These are phyloP conservation scores for Torymus texanus DNA, from an alignment of 2,888 invertebrate genomes.

Conservation along the genomic window DNA sequence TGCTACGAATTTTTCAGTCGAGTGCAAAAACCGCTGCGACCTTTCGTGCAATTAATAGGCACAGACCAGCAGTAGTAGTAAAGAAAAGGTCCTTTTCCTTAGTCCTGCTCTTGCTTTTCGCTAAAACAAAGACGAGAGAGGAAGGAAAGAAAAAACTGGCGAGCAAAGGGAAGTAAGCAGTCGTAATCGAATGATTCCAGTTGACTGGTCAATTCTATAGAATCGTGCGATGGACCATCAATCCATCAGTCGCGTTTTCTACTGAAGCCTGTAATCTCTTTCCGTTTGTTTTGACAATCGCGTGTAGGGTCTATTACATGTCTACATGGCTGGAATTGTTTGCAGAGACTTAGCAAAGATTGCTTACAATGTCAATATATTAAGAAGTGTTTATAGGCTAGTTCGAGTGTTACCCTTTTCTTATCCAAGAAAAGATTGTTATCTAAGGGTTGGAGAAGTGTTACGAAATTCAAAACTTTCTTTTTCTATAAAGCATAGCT, in stretches of 20 bases:
- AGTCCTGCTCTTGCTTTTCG: background rate
- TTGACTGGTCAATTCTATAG: slow-evolving; percentile 67
- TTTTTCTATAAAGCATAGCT: too few relatives aligned
- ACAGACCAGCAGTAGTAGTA: background rate
- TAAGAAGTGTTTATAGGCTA: too few relatives aligned
- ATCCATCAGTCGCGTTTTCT: slow-evolving; percentile 63
- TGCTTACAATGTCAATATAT: too few relatives aligned
- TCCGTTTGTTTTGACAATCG: slow-evolving; percentile 48
- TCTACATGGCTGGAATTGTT: too few relatives aligned
- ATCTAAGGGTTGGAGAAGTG: too few relatives aligned
- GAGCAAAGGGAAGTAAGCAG: slow-evolving; percentile 36
- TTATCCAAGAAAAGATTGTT: too few relatives aligned
- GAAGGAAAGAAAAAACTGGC: background rate
- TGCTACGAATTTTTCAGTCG: too few relatives aligned
- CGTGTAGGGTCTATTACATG: slow-evolving; percentile 14
- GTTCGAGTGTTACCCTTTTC: too few relatives aligned
- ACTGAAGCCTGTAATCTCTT: slow-evolving; percentile 10
- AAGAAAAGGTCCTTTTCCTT: slow-evolving; percentile 1
- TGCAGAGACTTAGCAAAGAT: too few relatives aligned
- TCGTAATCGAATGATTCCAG: slow-evolving; percentile 66
- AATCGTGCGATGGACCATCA: slow-evolving; percentile 57
- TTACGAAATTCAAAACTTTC: too few relatives aligned
- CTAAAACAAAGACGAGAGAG: background rate
- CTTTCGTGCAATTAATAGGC: slow-evolving; percentile 31
- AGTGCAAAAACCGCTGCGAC: too few relatives aligned